phyloP scores from a whole-genome alignment of 2,113 vertebrate species.

The Grus americana region DNA sequence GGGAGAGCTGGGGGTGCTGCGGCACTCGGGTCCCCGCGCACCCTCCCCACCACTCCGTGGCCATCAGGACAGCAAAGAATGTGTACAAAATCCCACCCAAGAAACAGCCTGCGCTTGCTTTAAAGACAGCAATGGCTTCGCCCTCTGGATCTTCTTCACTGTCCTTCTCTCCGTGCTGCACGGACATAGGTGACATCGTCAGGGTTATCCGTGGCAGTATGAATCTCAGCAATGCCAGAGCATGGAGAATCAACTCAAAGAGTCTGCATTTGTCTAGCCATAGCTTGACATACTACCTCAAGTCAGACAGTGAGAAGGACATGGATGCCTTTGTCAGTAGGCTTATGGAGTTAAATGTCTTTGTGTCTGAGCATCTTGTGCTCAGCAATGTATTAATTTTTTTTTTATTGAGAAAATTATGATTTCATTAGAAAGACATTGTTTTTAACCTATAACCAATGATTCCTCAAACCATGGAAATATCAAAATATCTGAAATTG shows the following conservation, averaged over 20 bases:
- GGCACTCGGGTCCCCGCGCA: neutral
- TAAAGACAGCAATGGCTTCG: rapidly evolving
- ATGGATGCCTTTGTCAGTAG: neutral
- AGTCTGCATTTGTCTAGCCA: neutral
- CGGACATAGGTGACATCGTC: neutral
- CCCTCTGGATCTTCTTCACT: neutral
- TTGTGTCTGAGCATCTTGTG: neutral
- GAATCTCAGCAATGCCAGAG: neutral
- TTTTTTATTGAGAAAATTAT: neutral
- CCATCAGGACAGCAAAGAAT: neutral
- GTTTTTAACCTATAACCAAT: neutral
- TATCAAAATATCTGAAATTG: neutral
- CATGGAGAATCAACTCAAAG: rapidly evolving
- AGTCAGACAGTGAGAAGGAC: neutral
- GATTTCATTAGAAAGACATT: neutral
- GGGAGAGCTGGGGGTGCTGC: neutral
- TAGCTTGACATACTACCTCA: neutral
- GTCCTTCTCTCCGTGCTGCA: neutral
- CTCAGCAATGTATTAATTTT: neutral
- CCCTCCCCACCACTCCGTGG: neutral
- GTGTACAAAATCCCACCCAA: neutral
- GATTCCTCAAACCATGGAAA: neutral
- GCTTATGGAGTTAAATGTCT: neutral
- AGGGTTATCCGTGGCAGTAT: rapidly evolving
- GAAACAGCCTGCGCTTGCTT: neutral